phyloP scores from a whole-genome alignment of 2,888 invertebrate species.

The Punctoribates punctum region DNA sequence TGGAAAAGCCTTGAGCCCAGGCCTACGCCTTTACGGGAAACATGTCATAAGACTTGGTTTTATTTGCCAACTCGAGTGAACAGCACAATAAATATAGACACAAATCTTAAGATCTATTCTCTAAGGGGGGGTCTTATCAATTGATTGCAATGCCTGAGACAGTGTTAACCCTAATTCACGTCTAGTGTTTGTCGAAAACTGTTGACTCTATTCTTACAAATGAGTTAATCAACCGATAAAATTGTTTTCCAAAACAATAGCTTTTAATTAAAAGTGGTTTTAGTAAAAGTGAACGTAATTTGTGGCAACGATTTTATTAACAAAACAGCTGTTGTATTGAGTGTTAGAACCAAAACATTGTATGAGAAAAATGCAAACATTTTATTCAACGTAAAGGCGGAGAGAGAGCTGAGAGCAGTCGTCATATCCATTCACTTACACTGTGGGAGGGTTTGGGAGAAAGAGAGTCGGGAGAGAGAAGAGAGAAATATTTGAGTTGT shows the following conservation, averaged over 20 bases:
- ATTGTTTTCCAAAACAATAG: not conserved
- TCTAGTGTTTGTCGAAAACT: too few species aligned
- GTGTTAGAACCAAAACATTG: slow-evolving; percentile 10
- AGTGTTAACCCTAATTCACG: too few species aligned
- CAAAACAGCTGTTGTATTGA: slow-evolving; percentile 20
- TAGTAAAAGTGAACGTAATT: not conserved
- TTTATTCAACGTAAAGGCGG: not conserved
- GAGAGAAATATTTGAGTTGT: slow-evolving; percentile 2
- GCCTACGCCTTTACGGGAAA: too few species aligned
- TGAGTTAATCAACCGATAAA: too few species aligned
- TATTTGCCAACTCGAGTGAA: too few species aligned
- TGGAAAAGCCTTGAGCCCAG: too few species aligned
- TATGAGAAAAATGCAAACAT: not conserved
- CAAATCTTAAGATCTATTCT: too few species aligned
- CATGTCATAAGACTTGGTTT: too few species aligned
- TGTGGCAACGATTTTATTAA: not conserved
- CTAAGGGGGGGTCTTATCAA: too few species aligned
- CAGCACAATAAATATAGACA: too few species aligned
- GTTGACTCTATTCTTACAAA: too few species aligned
- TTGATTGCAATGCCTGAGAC: too few species aligned
- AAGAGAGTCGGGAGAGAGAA: not conserved
- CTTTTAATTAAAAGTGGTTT: not conserved
- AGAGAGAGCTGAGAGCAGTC: not conserved
- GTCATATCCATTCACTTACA: not conserved
- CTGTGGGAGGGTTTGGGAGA: slow-evolving; percentile 3